A percentile compares a stretch with the other conserved stretches of the same genome.
These are phyloP conservation scores for Xyrauchen texanus DNA, from an alignment of 2,113 vertebrate species.

Conservation along the genomic window DNA sequence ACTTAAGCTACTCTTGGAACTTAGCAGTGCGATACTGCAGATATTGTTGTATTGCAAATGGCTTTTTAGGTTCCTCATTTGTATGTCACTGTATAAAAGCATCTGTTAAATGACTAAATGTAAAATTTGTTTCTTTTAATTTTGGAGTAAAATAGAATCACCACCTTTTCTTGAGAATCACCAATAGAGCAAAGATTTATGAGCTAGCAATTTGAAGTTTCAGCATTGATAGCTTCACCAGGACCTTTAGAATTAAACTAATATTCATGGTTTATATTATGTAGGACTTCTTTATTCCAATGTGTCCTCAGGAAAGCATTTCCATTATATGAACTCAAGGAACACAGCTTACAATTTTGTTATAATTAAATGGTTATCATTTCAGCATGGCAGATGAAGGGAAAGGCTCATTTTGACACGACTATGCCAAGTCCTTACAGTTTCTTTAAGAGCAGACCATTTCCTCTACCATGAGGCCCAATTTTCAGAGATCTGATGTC, in stretches of 20 bases:
- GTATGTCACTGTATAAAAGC: no score
- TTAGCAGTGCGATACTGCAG: no score
- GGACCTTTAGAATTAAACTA: background rate
- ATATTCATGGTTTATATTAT: background rate
- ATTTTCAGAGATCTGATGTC: constrained; percentile 39
- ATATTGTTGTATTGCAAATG: no score
- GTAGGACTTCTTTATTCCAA: background rate
- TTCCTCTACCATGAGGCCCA: constrained; percentile 28
- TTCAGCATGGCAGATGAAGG: background rate
- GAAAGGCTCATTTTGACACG: constrained; percentile 4
- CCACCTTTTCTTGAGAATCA: no score
- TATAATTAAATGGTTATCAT: constrained; percentile 10
- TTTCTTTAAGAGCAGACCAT: constrained; percentile 40
- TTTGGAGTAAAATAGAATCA: no score
- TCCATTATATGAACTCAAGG: background rate
- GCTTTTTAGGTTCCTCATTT: no score
- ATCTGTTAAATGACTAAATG: no score
- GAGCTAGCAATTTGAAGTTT: background rate
- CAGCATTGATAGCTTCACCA: background rate
- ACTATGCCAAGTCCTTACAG: background rate
- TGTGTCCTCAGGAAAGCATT: background rate
- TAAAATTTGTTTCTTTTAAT: no score
- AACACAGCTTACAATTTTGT: background rate
- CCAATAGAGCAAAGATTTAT: no score
- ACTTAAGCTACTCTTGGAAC: no score